phyloP scores from a whole-genome alignment of 2,113 vertebrate genomes.

The Motacilla tschutschensis region DNA sequence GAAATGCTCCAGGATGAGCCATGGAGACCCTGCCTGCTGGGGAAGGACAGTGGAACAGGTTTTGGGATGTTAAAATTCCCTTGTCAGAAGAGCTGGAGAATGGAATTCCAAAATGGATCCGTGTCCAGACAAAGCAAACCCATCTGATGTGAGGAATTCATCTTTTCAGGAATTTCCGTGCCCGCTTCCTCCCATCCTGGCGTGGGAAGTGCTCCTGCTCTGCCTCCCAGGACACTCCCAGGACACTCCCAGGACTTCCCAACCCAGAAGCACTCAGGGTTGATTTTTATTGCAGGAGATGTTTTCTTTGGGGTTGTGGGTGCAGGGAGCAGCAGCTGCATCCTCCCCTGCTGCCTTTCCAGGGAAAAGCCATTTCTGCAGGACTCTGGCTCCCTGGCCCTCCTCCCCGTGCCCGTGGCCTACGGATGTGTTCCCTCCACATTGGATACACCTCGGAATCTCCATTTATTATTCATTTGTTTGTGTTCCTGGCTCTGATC shows the following conservation, averaged over 20 bases:
- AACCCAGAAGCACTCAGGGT: neutral
- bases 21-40: neutral
- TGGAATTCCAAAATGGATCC: neutral
- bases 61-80: neutral
- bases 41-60: neutral
- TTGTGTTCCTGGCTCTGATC: too few relatives aligned
- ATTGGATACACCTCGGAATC: neutral
- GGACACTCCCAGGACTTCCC: neutral
- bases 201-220: neutral
- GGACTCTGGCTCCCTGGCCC: neutral
- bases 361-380: neutral
- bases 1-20: fast-evolving
- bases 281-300: neutral
- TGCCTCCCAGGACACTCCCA: neutral
- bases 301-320: neutral
- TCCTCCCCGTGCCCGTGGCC: neutral
- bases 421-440: neutral
- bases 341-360: neutral
- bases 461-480: neutral
- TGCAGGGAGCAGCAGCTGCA: neutral
- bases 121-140: neutral
- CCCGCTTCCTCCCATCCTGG: neutral
- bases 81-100: neutral
- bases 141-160: neutral
- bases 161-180: neutral